Evolutionary conservation across 1,140 invertebrate genomes (phyloP).

Genomic region (Thrips palmi): DNA sequence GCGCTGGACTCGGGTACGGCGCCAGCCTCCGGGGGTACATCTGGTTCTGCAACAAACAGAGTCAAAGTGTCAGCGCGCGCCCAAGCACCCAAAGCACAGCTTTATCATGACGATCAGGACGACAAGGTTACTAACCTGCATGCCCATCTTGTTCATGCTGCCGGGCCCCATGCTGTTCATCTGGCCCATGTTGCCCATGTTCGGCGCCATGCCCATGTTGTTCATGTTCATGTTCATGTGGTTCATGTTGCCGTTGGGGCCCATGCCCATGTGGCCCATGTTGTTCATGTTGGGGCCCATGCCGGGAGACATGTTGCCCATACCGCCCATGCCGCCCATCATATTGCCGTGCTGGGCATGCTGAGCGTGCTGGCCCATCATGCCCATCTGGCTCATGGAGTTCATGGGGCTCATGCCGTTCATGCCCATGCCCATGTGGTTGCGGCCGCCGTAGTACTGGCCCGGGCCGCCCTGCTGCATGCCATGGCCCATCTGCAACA

Average conservation of each 20-base stretch:
- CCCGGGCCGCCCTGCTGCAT: conserved; percentile 26
- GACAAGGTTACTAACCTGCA: conserved; percentile 30
- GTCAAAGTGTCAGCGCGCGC: too few relatives aligned
- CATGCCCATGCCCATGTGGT: conserved; percentile 23
- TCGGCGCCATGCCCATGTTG: conserved; percentile 22
- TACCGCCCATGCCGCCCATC: conserved; percentile 31
- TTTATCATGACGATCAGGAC: too few relatives aligned
- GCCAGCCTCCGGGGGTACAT: conserved; percentile 42
- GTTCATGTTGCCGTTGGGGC: conserved; percentile 29
- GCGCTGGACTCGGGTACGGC: conserved; percentile 59
- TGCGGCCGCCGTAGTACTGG: conserved; percentile 29
- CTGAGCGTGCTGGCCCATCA: conserved; percentile 15
- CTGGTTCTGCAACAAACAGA: conserved; percentile 14
- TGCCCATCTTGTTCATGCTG: conserved; percentile 31
- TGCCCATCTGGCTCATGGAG: conserved; percentile 29
- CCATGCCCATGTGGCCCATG: too few relatives aligned
- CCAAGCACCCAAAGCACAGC: too few relatives aligned
- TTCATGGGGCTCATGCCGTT: conserved; percentile 26
- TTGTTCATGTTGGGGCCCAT: too few relatives aligned
- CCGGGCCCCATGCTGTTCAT: conserved; percentile 32
- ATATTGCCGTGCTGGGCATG: conserved; percentile 38
- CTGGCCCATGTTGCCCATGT: conserved; percentile 20
- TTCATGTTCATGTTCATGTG: too few relatives aligned
- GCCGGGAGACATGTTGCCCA: conserved; percentile 27
- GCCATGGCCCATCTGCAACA: conserved; percentile 23